Conservation (phyloP, 2,797 vertebrate genomes). For the Cryptoblepharus egeriae region DNA sequence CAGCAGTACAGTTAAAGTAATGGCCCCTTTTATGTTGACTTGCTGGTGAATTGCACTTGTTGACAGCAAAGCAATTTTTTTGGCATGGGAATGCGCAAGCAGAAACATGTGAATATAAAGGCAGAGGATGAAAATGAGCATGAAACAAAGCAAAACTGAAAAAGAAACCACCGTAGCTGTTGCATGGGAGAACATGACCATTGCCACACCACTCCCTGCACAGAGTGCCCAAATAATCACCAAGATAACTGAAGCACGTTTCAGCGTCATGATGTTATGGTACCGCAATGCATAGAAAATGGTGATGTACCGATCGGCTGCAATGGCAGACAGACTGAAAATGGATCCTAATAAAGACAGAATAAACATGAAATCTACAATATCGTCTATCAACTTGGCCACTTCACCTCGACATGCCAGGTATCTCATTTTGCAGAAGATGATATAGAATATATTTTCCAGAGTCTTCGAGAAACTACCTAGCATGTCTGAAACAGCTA, state of each 20-base stretch:
- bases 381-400: constrained; percentile 85
- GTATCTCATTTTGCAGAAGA: constrained; percentile 82
- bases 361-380: constrained; percentile 90
- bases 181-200: constrained; percentile 85
- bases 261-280: constrained; percentile 91
- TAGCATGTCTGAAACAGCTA: constrained; percentile 93
- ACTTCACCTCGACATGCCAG: constrained; percentile 78
- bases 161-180: constrained; percentile 86
- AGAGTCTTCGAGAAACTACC: constrained; percentile 90
- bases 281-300: constrained; percentile 94
- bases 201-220: constrained; percentile 80
- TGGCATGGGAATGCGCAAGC: constrained; percentile 88
- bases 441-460: constrained; percentile 90
- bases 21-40: constrained; percentile 85
- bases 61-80: constrained; percentile 83
- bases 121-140: constrained; percentile 86
- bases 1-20: constrained; percentile 92
- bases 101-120: constrained; percentile 96
- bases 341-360: constrained; percentile 92
- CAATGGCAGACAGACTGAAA: constrained; percentile 91
- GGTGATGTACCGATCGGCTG: constrained; percentile 93
- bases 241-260: constrained; percentile 78
- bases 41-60: constrained; percentile 64
- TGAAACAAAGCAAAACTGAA: constrained; percentile 83
- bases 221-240: constrained; percentile 86